phyloP scores from a whole-genome alignment of 1,140 invertebrate species.

The Orchesella cincta region DNA sequence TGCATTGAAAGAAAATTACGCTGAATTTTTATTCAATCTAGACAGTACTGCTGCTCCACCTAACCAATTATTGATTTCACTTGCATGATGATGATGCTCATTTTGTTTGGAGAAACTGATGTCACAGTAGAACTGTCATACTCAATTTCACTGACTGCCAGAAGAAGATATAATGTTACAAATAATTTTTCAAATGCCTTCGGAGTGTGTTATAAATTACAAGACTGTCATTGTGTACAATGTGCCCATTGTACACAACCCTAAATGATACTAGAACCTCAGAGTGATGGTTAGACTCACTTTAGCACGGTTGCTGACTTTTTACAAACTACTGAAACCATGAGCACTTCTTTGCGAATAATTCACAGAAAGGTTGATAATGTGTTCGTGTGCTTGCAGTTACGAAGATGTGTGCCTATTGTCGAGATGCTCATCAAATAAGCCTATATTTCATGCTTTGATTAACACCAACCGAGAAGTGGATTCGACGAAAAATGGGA shows the following conservation, averaged over 20 bases:
- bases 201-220: not conserved
- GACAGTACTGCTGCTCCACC: not conserved
- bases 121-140: not conserved
- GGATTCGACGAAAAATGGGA: not conserved
- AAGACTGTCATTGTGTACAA: not conserved
- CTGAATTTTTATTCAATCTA: not conserved
- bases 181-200: not conserved
- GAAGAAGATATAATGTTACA: not conserved
- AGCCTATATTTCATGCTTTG: constrained; percentile 23
- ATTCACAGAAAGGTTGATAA: not conserved
- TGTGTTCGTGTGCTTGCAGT: not conserved
- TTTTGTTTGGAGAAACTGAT: not conserved
- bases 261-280: no score
- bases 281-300: no score
- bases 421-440: not conserved
- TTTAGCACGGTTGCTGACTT: not conserved
- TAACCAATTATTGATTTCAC: not conserved
- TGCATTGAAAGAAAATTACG: not conserved
- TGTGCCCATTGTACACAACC: no score
- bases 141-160: not conserved
- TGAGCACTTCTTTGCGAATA: not conserved
- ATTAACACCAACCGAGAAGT: not conserved
- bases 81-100: not conserved
- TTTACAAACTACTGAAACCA: not conserved
- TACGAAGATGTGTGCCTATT: not conserved